phyloP scores from a whole-genome alignment of 1,140 invertebrate species.

The Gryon sp. region DNA sequence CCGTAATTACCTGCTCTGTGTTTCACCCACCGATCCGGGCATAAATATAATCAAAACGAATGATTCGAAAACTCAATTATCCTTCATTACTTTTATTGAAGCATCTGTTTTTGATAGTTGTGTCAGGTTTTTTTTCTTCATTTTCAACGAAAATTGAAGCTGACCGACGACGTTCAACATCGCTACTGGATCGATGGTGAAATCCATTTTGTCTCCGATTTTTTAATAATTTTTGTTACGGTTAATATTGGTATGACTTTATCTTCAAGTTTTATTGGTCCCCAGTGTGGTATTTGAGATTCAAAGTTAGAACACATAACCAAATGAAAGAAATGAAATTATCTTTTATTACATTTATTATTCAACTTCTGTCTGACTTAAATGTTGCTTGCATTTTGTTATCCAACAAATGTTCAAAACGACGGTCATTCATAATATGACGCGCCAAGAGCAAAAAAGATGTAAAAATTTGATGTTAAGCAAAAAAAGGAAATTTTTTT shows the following conservation, averaged over 20 bases:
- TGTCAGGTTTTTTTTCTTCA: background rate
- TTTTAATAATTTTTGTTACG: slow-evolving; percentile 35
- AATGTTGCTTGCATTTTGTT: slow-evolving; percentile 3
- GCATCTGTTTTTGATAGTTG: slow-evolving; percentile 65
- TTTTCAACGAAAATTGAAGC: slow-evolving; percentile 35
- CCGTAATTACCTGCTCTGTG: slow-evolving; percentile 72
- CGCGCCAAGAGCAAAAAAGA: no score
- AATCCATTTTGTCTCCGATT: slow-evolving; percentile 25
- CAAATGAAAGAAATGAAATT: slow-evolving; percentile 66
- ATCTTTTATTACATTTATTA: slow-evolving; percentile 76
- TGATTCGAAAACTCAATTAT: slow-evolving; percentile 79
- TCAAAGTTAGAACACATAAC: slow-evolving; percentile 20
- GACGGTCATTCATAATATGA: no score
- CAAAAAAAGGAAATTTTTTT: no score
- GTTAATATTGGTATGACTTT: slow-evolving; percentile 36
- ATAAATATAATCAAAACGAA: slow-evolving; percentile 77
- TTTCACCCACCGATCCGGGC: slow-evolving; percentile 59
- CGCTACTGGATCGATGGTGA: slow-evolving; percentile 18
- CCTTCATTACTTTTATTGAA: slow-evolving; percentile 76
- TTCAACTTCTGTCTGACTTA: slow-evolving; percentile 51
- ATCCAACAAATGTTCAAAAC: background rate
- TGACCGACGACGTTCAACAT: background rate
- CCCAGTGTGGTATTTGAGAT: slow-evolving; percentile 21
- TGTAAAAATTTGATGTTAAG: no score
- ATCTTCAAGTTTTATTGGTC: slow-evolving; percentile 36